Evolutionary conservation across 2,113 vertebrate species (phyloP), one percentile per base, ranked within the genome.

Genomic region (Festucalex cinctus): DNA sequence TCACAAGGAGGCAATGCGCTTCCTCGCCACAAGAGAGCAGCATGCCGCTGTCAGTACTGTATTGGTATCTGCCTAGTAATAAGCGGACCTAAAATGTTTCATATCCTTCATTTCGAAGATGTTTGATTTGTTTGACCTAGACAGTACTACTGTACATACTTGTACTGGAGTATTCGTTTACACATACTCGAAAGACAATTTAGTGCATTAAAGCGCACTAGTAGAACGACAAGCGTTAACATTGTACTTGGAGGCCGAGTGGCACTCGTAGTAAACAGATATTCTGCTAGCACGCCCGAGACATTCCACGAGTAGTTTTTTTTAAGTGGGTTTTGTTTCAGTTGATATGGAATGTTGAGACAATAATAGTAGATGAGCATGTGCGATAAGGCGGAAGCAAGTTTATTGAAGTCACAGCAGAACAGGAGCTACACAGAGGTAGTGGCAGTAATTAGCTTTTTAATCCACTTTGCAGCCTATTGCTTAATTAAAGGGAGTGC

Each of bases 341-440:
- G 1, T 44, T 2, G 7, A 14, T 49, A 10, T 49, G 3, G 8
- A 49, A 49, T 2, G 48, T 49, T n/a, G 48, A 9, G 5, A 51
- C 9, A 51, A 10, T 22, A 51, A 0, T 20, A n/a, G 48, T 20
- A n/a, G 48, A 51, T 6, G 9, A n/a, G n/a, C 7, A 58, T 17
- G 14, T 5, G 8, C 1, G 56, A 24, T 35, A 60, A 37, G 35
- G 43, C 37, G n/a, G 37, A 62, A 62, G 60, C 49, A 84, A 65
- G 7, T 94, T 94, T 95, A 94, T 94, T 95, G 85, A 76, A 83
- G 85, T 77, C 60, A 84, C 81, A 85, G 83, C 85, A 84, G 85
- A 80, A 85, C 70, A 83, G 75, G 59, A 77, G 75, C 83, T 32
- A 87, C 74, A 90, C 66, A 88, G 93, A 94, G 92, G 93, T 90